Conservation (phyloP, 2,797 vertebrate species). For the Etheostoma nigrum region DNA sequence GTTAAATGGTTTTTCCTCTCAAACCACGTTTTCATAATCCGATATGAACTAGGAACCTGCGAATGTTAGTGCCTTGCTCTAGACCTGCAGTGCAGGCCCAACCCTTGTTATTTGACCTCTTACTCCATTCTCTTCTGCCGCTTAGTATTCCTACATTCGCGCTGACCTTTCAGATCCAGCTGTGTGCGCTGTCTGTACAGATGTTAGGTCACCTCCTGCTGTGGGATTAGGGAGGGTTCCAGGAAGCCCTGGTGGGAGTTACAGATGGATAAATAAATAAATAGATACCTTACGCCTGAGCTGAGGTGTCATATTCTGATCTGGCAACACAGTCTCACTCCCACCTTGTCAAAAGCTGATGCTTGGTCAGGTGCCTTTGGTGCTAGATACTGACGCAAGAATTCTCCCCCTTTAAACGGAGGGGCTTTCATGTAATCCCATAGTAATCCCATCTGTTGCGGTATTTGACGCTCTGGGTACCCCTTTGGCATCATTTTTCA, state of each 20-base stretch:
- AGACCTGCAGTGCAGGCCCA: background rate
- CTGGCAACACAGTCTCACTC: too few relatives aligned
- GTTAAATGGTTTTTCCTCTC: too few relatives aligned
- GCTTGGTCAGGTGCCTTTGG: too few relatives aligned
- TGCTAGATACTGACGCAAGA: too few relatives aligned
- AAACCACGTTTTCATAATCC: background rate
- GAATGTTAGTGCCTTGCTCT: background rate
- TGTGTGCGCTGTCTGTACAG: conserved; percentile 56
- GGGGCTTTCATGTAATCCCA: too few relatives aligned
- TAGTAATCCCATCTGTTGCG: too few relatives aligned
- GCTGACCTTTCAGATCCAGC: conserved; percentile 65
- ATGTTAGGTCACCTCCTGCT: conserved; percentile 46
- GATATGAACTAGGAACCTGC: background rate
- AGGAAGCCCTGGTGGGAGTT: conserved; percentile 16
- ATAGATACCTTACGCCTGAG: conserved; percentile 11
- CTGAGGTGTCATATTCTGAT: background rate
- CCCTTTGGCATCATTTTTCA: too few relatives aligned
- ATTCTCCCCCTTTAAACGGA: too few relatives aligned
- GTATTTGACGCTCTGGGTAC: too few relatives aligned
- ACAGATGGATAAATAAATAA: conserved; percentile 15
- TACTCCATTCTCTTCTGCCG: background rate
- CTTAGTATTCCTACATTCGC: conserved; percentile 29
- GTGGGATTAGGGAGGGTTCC: conserved; percentile 44
- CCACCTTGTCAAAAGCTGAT: too few relatives aligned
- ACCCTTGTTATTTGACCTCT: background rate